Base-by-base conservation (phyloP, 1,140 invertebrate genomes). In the Brachionus koreanus region DNA sequence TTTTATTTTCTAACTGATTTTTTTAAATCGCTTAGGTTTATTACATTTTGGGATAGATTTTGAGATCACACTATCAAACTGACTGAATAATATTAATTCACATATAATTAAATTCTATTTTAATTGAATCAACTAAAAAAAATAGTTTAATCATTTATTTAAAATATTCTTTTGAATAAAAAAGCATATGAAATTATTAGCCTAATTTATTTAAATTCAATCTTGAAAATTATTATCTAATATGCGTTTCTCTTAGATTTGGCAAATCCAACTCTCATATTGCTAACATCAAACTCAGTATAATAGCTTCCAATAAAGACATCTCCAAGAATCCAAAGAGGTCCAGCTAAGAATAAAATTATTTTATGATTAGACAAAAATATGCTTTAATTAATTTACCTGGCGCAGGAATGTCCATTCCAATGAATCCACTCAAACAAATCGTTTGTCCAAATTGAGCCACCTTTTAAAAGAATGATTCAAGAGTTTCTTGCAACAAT, bases 241-340 rank as follows among this genome's bases (percentile, higher is more conserved):
- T 33, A 35, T 16, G 10, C 5, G 35, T 46, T 29, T 19, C 16
- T 61, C 25, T 79, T 79, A 0, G 89, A 87, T 79, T 87, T 85
- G 16, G 98, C 97, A 89, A 99, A 98, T 82, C 97, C 98, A 85
- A 99, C 90, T 83, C 94, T 91, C 86, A 93, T 92, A 85, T 98
- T 95, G 79, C 91, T 92, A 87, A 95, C 90, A 88, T 98, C 96
- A 88, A 98, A 98, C 89, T 96, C 95, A 0, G 96, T 97, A 89
- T 98, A 98, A 88, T 92, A 98, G 25, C 92, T 92, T 79, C 96
- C 96, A 88, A 98, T 97, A 88, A 98, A 98, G 79, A 98, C 95
- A 89, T 98, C 96, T 69, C 88, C 88, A 1, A 89, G 84, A 83
- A 89, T 89, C 88, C 88, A 89, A 61, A 89, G 84, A 4, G 87